A percentile compares a stretch with the other conserved stretches of the same genome.
These are phyloP conservation scores for Aplocera efformata DNA, from an alignment of 2,888 invertebrate species.

Conservation along the genomic window DNA sequence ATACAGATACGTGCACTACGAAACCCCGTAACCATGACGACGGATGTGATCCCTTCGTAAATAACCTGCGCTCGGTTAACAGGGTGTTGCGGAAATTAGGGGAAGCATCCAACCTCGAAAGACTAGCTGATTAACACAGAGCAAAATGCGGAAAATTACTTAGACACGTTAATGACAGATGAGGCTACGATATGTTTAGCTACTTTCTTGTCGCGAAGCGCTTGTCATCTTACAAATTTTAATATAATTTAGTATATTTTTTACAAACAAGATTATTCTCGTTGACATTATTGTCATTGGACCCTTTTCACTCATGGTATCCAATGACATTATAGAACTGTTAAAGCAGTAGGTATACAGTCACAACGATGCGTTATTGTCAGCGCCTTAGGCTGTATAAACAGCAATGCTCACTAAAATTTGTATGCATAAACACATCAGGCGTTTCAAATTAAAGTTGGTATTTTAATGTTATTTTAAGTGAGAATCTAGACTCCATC, in stretches of 20 bases:
- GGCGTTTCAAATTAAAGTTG: slow-evolving; percentile 2
- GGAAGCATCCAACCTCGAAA: slow-evolving; percentile 54
- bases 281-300: no score
- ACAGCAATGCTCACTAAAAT: slow-evolving; percentile 40
- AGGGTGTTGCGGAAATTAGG: slow-evolving; percentile 71
- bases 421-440: slow-evolving; percentile 3
- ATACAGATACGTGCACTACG: slow-evolving; percentile 53
- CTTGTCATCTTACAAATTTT: slow-evolving; percentile 51
- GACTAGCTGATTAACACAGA: slow-evolving; percentile 65
- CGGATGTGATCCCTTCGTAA: slow-evolving; percentile 58
- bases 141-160: slow-evolving; percentile 64
- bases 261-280: no score
- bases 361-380: slow-evolving; percentile 27
- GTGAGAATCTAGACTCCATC: no score
- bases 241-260: slow-evolving; percentile 43
- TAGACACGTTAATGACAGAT: slow-evolving; percentile 58
- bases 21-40: slow-evolving; percentile 48
- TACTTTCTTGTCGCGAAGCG: slow-evolving; percentile 40
- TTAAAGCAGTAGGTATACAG: no score
- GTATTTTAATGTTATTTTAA: not conserved
- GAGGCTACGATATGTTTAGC: slow-evolving; percentile 34
- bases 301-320: no score
- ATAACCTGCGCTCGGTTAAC: slow-evolving; percentile 70
- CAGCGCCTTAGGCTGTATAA: slow-evolving; percentile 48
- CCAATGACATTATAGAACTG: no score